Evolutionary conservation across 2,888 invertebrate genomes (phyloP), one percentile per base, ranked within the genome.

Genomic region (Eutolmus rufibarbis): DNA sequence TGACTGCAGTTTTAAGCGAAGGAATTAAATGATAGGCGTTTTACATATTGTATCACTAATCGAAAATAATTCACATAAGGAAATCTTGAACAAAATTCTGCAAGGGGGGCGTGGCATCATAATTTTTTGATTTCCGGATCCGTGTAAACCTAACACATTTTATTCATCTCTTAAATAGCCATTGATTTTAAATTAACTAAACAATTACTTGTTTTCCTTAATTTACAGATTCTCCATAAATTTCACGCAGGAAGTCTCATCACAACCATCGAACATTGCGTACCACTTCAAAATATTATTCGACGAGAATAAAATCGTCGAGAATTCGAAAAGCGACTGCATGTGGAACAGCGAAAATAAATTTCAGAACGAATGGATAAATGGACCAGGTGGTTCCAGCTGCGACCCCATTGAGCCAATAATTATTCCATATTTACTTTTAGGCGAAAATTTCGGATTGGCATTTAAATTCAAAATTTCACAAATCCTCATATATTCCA

Each of bases 141-240:
- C 7, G 14, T 12, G 8, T 28, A 74, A 28, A 4, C 1, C 28
- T n/a, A 16, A 31, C 8, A 5, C 5, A 74, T 31, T 31, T 74
- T 28, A 34, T 7, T 4, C 5, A 34, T 34, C 1, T 34, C 0
- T 34, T 5, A 34, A 34, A 34, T 34, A 7, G 5, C 34, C 12
- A 19, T 74, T 23, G 5, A 14, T 74, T 74, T 28, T 74, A 8
- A n/a, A 74, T 34, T 14, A 14, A 74, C 14, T 74, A 28, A 31
- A 28, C 19, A 31, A 46, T 46, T 46, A 46, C 2, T 46, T 46
- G 4, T 46, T 46, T 43, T 46, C 14, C 43, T 46, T 2, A 4
- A 14, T 66, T 66, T 66, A 66, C 89, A 92, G 92, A 89, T 92
- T 91, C 89, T 92, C 92, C 46, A 91, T 92, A 34, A 92, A 92